Conservation (phyloP, 1,140 invertebrate species). For the Drosophila repleta region DNA sequence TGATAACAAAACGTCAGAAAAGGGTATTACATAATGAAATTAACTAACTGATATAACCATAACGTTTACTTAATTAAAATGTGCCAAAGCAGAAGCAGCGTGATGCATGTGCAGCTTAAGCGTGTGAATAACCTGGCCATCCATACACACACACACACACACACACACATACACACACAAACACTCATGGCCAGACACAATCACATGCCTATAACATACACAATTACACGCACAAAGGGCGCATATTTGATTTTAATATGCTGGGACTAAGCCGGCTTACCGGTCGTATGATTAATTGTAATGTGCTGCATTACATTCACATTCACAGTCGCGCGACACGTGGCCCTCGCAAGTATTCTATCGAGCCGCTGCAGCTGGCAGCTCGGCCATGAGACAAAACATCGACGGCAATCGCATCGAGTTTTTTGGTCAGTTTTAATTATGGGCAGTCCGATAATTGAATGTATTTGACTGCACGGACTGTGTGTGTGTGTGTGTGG, state of each 20-base stretch:
- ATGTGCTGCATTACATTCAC: constrained; percentile 66
- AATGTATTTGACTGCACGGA: constrained; percentile 21
- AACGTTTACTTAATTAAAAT: constrained; percentile 77
- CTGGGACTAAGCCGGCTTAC: constrained; percentile 70
- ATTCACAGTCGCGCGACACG: constrained; percentile 26
- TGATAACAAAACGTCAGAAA: constrained; percentile 47
- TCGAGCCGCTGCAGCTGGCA: constrained; percentile 29
- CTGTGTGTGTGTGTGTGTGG: background rate
- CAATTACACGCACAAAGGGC: constrained; percentile 44
- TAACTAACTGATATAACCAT: constrained; percentile 74
- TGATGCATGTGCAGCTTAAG: constrained; percentile 47
- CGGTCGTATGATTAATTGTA: constrained; percentile 77
- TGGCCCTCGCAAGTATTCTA: constrained; percentile 20
- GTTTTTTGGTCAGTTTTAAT: constrained; percentile 39
- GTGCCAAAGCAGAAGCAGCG: constrained; percentile 37
- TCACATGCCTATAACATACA: constrained; percentile 18
- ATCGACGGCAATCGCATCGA: constrained; percentile 12
- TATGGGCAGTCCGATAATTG: constrained; percentile 20
- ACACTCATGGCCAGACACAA: background rate
- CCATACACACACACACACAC: constrained; percentile 2
- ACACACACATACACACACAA: background rate
- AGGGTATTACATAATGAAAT: constrained; percentile 70
- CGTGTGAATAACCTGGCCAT: constrained; percentile 43
- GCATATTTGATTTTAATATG: constrained; percentile 69
- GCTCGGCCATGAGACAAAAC: constrained; percentile 15